Conservation (phyloP, 2,888 invertebrate species). For the Trimorus sp. region DNA sequence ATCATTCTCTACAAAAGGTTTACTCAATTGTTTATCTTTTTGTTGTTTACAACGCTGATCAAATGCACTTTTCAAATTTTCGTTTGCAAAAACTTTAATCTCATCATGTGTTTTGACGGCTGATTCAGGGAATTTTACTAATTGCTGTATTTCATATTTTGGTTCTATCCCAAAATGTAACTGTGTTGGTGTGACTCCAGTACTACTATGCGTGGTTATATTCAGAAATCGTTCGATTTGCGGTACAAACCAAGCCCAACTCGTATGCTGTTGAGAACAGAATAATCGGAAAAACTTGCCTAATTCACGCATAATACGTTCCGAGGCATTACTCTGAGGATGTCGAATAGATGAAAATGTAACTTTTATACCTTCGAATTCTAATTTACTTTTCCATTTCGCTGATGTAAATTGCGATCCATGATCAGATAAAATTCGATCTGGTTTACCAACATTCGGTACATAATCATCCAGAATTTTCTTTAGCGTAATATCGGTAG, state of each 20-base stretch:
- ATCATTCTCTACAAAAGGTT: conserved; percentile 15
- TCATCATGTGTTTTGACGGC: neutral
- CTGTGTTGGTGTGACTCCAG: conserved; percentile 36
- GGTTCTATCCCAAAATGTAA: conserved; percentile 36
- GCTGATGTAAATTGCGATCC: conserved; percentile 9
- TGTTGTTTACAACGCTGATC: conserved; percentile 12
- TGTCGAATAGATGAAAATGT: conserved; percentile 3
- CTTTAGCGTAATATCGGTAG: neutral
- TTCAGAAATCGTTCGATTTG: conserved; percentile 24
- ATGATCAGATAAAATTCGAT: conserved; percentile 7
- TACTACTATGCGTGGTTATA: conserved; percentile 25
- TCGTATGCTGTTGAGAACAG: conserved; percentile 18
- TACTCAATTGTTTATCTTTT: neutral
- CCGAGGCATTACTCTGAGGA: conserved; percentile 21
- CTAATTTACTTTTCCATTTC: conserved; percentile 13
- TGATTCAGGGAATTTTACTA: conserved; percentile 24
- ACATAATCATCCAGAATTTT: conserved; percentile 15
- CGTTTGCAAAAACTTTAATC: conserved; percentile 19
- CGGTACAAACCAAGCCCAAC: conserved; percentile 7
- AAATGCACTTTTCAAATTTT: conserved; percentile 7
- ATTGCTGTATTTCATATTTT: conserved; percentile 2
- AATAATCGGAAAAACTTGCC: conserved; percentile 20
- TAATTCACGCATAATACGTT: conserved; percentile 26
- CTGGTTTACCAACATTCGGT: conserved; percentile 7
- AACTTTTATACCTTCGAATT: neutral